These are phyloP conservation scores for Athrips mouffetella DNA, from an alignment of 2,888 invertebrate genomes.

Conservation along the genomic window DNA sequence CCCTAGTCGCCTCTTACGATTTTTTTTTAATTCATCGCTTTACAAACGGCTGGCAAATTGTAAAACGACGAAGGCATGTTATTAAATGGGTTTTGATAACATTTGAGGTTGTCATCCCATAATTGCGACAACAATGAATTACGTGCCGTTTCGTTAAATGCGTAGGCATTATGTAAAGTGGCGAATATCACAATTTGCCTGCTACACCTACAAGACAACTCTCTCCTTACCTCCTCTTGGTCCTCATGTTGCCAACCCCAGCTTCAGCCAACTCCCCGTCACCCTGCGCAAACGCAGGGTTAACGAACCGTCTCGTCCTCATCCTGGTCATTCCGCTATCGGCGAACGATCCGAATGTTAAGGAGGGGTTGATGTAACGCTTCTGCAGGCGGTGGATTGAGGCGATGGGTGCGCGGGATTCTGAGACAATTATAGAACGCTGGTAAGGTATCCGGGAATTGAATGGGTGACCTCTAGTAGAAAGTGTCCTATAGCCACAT, in stretches of 20 bases:
- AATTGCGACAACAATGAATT: too few species aligned
- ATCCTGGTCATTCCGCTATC: slow-evolving; percentile 40
- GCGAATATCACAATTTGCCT: neutral
- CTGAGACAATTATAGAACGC: slow-evolving; percentile 14
- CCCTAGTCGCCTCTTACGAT: too few species aligned
- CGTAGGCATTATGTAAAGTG: too few species aligned
- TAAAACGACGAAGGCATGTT: too few species aligned
- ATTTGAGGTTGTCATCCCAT: too few species aligned
- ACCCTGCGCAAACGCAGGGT: slow-evolving; percentile 43
- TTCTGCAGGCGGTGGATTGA: slow-evolving; percentile 39
- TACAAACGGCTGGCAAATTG: too few species aligned
- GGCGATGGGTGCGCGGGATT: neutral
- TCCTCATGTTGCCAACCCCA: slow-evolving; percentile 44
- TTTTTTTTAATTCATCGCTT: too few species aligned
- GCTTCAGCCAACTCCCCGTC: slow-evolving; percentile 35
- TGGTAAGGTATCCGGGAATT: neutral
- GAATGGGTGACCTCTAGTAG: too few species aligned
- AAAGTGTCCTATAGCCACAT: too few species aligned
- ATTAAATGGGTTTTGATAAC: too few species aligned
- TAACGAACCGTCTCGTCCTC: slow-evolving; percentile 54
- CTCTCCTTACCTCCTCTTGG: slow-evolving; percentile 30
- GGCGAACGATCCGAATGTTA: slow-evolving; percentile 38
- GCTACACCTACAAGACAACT: neutral
- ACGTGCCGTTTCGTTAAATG: too few species aligned
- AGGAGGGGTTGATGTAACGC: slow-evolving; percentile 52